Base-by-base conservation (phyloP, 1,140 invertebrate species). In the Achroia grisella region DNA sequence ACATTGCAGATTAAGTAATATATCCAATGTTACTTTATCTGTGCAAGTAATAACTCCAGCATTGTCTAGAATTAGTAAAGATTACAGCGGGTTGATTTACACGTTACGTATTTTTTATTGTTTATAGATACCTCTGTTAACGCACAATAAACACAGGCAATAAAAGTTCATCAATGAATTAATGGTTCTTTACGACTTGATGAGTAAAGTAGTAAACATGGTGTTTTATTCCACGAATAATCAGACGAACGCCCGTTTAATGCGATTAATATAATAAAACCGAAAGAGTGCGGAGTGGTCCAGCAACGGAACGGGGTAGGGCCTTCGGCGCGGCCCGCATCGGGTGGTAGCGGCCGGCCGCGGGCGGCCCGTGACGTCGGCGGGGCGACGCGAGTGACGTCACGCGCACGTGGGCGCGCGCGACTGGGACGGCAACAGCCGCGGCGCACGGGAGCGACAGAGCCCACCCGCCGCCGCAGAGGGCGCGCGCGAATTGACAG, bases 381-480 rank as follows among this genome's bases (percentile, higher is more conserved):
- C 57, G 52, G 58, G 50, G 57, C 54, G 56, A 59, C 60, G 65
- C 54, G 47, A 10, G 65, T 77, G 69, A 83, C 79, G 79, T 83
- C 76, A 80, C 69, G 54, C 59, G 69, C 79, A 83, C 79, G 76
- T 83, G 79, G 75, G 76, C 48, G 76, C 55, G 69, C 46, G 65
- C 52, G 67, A 73, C 56, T 43, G 68, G 54, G 68, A 81, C 44
- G 11, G 46, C 56, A 48, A 54, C 35, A 44, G 31, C 32, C 39
- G 12, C 37, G 17, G 28, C 14, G 39, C 35, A 10, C 39, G 39
- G 40, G 47, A 42, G 54, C 48, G 57, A 55, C 58, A 41, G 42
- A 41, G 43, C 49, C 53, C 39, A 51, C 56, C 53, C 52, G 53
- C 17, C 35, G 36, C 56, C 49, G 56, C 58, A 50, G 52, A 66